phyloP scores from a whole-genome alignment of 2,113 vertebrate genomes.

The Ellobius talpinus region DNA sequence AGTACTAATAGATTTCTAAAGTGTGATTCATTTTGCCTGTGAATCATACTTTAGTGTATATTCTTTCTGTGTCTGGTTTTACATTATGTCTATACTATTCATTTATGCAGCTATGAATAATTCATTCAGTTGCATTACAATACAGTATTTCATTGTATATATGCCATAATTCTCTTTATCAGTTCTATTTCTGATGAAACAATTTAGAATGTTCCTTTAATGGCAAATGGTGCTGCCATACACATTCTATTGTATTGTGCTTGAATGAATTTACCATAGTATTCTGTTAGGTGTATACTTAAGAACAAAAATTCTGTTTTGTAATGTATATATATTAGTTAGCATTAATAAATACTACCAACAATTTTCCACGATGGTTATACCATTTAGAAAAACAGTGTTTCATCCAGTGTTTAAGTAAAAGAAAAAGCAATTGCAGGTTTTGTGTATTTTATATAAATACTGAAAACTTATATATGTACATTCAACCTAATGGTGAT shows the following conservation, averaged over 20 bases:
- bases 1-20: slow-evolving; percentile 36
- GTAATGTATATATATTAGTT: slow-evolving; percentile 8
- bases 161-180: slow-evolving; percentile 39
- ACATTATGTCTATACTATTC: not conserved
- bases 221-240: slow-evolving; percentile 1
- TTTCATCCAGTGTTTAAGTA: slow-evolving; percentile 35
- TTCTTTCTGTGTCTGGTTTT: not conserved
- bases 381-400: slow-evolving; percentile 37
- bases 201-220: not conserved
- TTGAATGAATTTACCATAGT: slow-evolving; percentile 18
- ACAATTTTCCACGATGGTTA: slow-evolving; percentile 19
- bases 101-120: slow-evolving; percentile 28
- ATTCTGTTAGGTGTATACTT: slow-evolving; percentile 36
- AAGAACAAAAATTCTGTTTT: slow-evolving; percentile 45
- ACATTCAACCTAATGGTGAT: slow-evolving; percentile 41
- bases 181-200: slow-evolving; percentile 3
- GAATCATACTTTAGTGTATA: slow-evolving; percentile 9
- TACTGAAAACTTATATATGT: not conserved
- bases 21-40: not conserved
- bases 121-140: not conserved
- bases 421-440: not conserved
- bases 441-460: slow-evolving; percentile 51
- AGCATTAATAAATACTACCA: slow-evolving; percentile 23
- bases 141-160: slow-evolving; percentile 7
- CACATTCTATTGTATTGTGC: slow-evolving; percentile 41